A percentile compares a stretch with the other conserved stretches of the same genome.
Conservation (phyloP, 2,888 invertebrate species). For the Pecten maximus region DNA sequence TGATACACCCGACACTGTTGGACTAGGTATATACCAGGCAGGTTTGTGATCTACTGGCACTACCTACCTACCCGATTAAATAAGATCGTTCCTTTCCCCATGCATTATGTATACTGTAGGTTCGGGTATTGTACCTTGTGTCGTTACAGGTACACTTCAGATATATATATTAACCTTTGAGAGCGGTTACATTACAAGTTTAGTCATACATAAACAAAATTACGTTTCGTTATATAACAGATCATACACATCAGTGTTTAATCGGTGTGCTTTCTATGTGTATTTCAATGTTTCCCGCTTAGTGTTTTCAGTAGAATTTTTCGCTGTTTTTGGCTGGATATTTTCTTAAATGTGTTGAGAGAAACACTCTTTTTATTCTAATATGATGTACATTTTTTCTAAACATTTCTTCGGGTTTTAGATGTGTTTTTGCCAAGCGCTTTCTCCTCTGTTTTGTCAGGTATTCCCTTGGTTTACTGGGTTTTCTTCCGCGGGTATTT, state of each 20-base stretch:
- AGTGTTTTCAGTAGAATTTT: background rate
- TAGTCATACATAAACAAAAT: background rate
- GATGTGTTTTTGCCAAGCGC: no score
- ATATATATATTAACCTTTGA: background rate
- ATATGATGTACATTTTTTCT: no score
- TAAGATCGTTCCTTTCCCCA: background rate
- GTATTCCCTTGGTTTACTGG: no score
- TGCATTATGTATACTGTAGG: background rate
- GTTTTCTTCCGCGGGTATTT: no score
- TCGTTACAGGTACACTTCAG: background rate
- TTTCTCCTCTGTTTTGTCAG: no score
- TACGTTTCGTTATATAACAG: background rate
- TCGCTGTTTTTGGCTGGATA: no score
- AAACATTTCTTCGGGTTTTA: no score
- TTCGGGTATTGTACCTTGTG: background rate
- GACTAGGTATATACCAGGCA: background rate
- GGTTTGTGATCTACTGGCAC: background rate
- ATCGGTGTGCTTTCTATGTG: background rate
- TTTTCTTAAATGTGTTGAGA: slow-evolving; percentile 3
- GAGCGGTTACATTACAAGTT: background rate
- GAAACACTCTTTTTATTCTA: background rate
- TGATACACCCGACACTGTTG: background rate
- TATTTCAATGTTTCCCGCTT: no score
- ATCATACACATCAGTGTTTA: background rate
- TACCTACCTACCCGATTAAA: background rate